Base-by-base conservation (phyloP, 2,888 invertebrate genomes). In the Volucella inflata region DNA sequence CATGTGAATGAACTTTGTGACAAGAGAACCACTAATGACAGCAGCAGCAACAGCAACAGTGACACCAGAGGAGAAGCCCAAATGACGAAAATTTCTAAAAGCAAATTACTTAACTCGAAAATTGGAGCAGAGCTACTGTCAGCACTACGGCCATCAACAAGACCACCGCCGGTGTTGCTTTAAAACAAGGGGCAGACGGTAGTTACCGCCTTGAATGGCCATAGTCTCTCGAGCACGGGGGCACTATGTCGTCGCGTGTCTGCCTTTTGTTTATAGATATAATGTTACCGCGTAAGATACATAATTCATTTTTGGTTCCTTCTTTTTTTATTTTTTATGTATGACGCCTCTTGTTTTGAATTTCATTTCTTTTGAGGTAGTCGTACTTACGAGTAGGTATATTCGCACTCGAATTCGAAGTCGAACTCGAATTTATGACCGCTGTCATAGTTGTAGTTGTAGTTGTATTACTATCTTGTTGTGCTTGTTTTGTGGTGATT, bases 1-100 rank as follows among this genome's bases (percentile, higher is more conserved):
- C 17, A 44, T 72, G 83, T 78, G 78, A 83, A 74, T 64, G 78
- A 78, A 83, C 83, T 78, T 46, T 67, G 14, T 14, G 30, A 3
- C 44, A 60, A 60, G 30, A 30, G 30, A 30, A 30, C 30, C 30
- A 30, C 30, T 30, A 6, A 30, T 30, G 30, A 30, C 30, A 30
- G 30, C 6, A 30, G 6, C 30, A 30, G 30, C 30, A 6, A 30
- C 21, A 21, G 21, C 21, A 2, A 21, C 30, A 21, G 21, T 4
- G 21, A 21, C 30, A 10, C 40, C 8, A 11, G 36, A 48, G 0
- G 44, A 40, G 38, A 17, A 48, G 14, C 14, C 14, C 0, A 67
- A 53, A 67, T 30, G 30, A 30, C 30, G 30, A 17, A 50, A 46
- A 36, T 55, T 36, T 57, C 57, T 57, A 48, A 57, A 46, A 57